Conservation (phyloP, 2,113 vertebrate genomes). For the Scomber scombrus region DNA sequence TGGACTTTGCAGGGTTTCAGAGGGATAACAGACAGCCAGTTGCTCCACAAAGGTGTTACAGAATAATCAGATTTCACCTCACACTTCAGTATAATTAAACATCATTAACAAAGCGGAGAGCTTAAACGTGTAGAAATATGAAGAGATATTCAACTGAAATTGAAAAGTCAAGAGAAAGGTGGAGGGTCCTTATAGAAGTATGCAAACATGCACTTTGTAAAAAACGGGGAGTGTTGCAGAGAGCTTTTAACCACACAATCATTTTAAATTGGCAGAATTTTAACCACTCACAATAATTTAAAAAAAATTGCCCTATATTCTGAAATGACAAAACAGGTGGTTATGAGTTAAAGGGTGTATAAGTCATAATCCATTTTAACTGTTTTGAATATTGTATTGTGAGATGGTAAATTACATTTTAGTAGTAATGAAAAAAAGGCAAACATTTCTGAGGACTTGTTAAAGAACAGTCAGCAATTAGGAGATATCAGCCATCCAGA, state of each 20-base stretch:
- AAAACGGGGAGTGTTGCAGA: background rate
- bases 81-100: constrained; percentile 49
- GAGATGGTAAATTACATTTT: background rate
- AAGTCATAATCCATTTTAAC: too few species aligned
- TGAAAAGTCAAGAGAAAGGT: constrained; percentile 39
- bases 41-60: constrained; percentile 1
- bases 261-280: constrained; percentile 8
- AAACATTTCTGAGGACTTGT: too few species aligned
- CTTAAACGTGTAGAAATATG: constrained; percentile 6
- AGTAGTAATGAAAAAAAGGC: background rate
- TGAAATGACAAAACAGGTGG: background rate
- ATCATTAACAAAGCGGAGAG: constrained; percentile 43
- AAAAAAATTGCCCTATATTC: background rate
- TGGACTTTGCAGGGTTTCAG: background rate
- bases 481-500: background rate
- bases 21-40: too few species aligned
- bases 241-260: constrained; percentile 16
- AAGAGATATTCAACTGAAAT: constrained; percentile 26
- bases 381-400: background rate
- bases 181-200: constrained; percentile 14
- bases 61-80: constrained; percentile 17
- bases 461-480: background rate
- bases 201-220: constrained; percentile 26
- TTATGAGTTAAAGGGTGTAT: background rate
- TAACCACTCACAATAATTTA: background rate